These are phyloP conservation scores for Aptenodytes forsteri DNA, from an alignment of 2,113 vertebrate species.

Conservation along the genomic window DNA sequence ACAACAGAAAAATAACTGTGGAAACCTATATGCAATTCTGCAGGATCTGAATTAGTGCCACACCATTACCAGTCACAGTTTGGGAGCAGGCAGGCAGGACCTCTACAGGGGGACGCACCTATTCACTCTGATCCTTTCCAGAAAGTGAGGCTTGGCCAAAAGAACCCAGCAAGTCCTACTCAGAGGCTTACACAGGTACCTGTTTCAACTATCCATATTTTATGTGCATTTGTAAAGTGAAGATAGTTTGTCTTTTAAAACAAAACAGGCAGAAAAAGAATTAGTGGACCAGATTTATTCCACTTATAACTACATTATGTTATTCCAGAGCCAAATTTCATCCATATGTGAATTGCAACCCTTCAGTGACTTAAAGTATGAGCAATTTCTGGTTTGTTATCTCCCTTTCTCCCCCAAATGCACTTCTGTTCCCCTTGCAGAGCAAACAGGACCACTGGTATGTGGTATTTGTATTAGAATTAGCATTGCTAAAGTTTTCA, in stretches of 20 bases:
- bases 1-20: constrained; percentile 76
- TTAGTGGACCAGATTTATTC: not conserved
- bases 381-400: not conserved
- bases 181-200: not conserved
- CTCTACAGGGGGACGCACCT: not conserved
- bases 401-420: not conserved
- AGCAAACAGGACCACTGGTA: not conserved
- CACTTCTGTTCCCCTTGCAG: not conserved
- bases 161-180: not conserved
- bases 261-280: constrained; percentile 5
- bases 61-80: constrained; percentile 30
- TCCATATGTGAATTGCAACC: constrained; percentile 20
- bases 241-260: not conserved
- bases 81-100: not conserved
- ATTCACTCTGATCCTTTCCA: not conserved
- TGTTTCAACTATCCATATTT: not conserved
- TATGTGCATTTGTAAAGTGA: not conserved
- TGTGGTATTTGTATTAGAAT: not conserved
- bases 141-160: not conserved
- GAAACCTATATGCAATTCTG: constrained; percentile 52
- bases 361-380: not conserved
- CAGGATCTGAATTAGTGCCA: constrained; percentile 55
- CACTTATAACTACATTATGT: not conserved
- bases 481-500: not conserved
- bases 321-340: constrained; percentile 19